phyloP scores from a whole-genome alignment of 2,797 vertebrate species.

The Sebastes dallii region DNA sequence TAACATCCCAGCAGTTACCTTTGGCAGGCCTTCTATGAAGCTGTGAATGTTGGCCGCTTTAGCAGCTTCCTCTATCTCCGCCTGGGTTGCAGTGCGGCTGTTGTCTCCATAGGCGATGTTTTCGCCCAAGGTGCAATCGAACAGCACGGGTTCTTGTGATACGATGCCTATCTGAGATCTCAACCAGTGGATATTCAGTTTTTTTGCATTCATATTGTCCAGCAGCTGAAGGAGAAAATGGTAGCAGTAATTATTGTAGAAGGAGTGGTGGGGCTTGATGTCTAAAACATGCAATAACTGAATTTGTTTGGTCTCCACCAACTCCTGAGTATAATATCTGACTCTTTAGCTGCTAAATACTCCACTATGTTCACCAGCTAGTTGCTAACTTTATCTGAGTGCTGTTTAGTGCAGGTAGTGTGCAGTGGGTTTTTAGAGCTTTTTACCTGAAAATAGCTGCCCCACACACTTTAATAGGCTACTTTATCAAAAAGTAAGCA shows the following conservation, averaged over 20 bases:
- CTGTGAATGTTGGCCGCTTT: constrained; percentile 92
- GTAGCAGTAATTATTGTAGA: neutral
- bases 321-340: neutral
- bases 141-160: constrained; percentile 94
- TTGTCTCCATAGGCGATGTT: constrained; percentile 97
- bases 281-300: neutral
- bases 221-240: constrained; percentile 78
- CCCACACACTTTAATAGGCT: too few species aligned
- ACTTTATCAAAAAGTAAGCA: too few species aligned
- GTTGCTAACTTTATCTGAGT: neutral
- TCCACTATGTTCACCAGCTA: neutral
- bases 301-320: too few species aligned
- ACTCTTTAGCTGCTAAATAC: neutral
- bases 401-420: neutral
- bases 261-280: neutral
- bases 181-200: constrained; percentile 92
- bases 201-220: constrained; percentile 80
- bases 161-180: constrained; percentile 93
- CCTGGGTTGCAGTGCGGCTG: constrained; percentile 81
- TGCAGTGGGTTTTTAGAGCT: neutral
- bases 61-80: constrained; percentile 88
- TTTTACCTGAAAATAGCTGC: neutral
- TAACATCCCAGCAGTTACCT: constrained; percentile 73
- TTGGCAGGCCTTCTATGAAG: constrained; percentile 89
- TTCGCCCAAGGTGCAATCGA: constrained; percentile 92